Conservation (phyloP, 2,888 invertebrate species). For the Cabera pusaria region DNA sequence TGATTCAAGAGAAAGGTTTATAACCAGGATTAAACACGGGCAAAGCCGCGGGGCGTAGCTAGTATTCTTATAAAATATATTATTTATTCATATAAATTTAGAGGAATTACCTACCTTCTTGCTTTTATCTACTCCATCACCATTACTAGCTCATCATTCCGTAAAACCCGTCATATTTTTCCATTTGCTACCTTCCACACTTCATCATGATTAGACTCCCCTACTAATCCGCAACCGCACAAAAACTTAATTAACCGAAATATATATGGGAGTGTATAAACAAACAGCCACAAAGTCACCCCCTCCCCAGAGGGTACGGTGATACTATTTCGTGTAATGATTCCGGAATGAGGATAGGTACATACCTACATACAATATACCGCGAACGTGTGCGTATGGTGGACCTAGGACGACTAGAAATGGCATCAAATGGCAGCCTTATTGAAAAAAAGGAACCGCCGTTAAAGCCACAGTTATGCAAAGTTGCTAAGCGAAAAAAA, state of each 20-base stretch:
- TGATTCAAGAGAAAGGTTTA: too few relatives aligned
- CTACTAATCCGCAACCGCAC: constrained; percentile 67
- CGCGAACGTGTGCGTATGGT: constrained; percentile 35
- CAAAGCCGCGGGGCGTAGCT: too few relatives aligned
- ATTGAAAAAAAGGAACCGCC: too few relatives aligned
- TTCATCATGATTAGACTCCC: constrained; percentile 55
- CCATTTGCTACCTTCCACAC: constrained; percentile 27
- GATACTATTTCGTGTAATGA: constrained; percentile 83
- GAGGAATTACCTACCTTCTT: too few relatives aligned
- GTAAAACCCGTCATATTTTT: constrained; percentile 19
- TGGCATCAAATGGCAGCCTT: too few relatives aligned
- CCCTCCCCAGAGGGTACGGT: constrained; percentile 73
- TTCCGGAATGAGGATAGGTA: constrained; percentile 81
- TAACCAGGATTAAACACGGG: too few relatives aligned
- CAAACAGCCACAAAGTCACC: constrained; percentile 72
- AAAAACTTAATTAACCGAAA: constrained; percentile 82
- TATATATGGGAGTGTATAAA: constrained; percentile 73
- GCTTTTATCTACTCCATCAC: too few relatives aligned
- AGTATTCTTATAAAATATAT: too few relatives aligned
- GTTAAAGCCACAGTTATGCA: too few relatives aligned
- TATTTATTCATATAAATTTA: too few relatives aligned
- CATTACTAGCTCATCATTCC: constrained; percentile 12
- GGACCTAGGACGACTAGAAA: constrained; percentile 40
- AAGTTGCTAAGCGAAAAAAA: too few relatives aligned
- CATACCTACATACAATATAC: constrained; percentile 66